These are phyloP conservation scores for Cyprinus carpio DNA, from an alignment of 2,113 vertebrate species.

Conservation along the genomic window DNA sequence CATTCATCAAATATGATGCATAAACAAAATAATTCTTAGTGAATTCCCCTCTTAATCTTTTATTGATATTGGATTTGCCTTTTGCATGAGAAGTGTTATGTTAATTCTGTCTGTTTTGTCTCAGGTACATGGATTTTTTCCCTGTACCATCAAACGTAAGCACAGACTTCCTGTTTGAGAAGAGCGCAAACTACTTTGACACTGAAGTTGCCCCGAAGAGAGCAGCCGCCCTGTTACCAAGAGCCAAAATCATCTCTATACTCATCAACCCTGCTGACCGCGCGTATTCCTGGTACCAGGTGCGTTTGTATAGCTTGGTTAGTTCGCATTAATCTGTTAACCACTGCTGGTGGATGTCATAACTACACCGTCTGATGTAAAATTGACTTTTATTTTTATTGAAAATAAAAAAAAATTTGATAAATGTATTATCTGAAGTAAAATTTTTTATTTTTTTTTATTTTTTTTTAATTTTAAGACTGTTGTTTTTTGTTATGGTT, in stretches of 20 bases:
- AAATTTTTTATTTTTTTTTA: no score
- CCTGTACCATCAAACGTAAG: conserved; percentile 90
- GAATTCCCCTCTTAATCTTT: background rate
- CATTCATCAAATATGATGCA: background rate
- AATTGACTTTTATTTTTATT: background rate
- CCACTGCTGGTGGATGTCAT: background rate
- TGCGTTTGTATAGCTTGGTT: conserved; percentile 57
- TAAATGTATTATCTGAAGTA: no score
- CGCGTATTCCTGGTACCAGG: conserved; percentile 98
- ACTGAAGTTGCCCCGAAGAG: conserved; percentile 89
- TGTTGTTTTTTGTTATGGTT: no score
- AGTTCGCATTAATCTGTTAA: background rate
- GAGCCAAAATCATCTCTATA: conserved; percentile 94
- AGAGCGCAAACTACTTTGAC: conserved; percentile 96
- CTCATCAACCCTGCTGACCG: conserved; percentile 94
- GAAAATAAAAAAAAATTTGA: background rate
- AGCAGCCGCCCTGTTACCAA: conserved; percentile 88
- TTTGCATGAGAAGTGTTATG: no score
- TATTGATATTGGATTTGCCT: background rate
- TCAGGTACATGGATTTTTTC: conserved; percentile 99
- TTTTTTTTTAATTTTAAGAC: no score
- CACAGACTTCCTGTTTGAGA: conserved; percentile 96
- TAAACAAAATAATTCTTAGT: background rate
- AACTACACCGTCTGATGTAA: background rate
- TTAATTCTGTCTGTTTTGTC: background rate